Base-by-base conservation (phyloP, 2,797 vertebrate species). In the Chanos chanos region DNA sequence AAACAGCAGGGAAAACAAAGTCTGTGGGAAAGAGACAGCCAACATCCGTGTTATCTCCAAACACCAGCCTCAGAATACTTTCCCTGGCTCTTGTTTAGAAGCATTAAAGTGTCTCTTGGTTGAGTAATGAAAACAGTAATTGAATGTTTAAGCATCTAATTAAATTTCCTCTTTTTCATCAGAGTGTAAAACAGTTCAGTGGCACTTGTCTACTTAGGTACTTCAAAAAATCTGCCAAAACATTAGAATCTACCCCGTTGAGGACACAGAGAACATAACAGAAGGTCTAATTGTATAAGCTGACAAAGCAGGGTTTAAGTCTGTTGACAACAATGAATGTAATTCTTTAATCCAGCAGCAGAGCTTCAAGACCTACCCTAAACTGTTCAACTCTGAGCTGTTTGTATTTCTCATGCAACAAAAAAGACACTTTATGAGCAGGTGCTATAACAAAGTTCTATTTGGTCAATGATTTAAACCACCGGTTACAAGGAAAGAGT, bases 111-210 rank as follows among this genome's bases (percentile, higher is more conserved):
- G 70, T 54, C 77, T 76, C 73, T 79, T 66, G 68, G 70, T 85
- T 77, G 78, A 81, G 80, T 83, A 85, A 86, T 85, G 81, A 81
- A 75, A 81, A 76, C 33, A 49, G 68, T 82, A 81, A 86, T 83
- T 86, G 82, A 86, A 83, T 86, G 85, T 86, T 80, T 83, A 81
- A 85, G 79, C 75, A 71, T 79, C 70, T 80, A 84, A 88, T 87
- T 85, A 82, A 79, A 83, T 77, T 61, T 40, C 60, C 60, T 65
- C n/a, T 80, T 85, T 74, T 79, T 75, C 58, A 76, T 69, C 43
- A 18, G 62, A 67, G 73, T 40, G 47, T 48, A 0, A 13, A 37
- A 64, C 63, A 72, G 75, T 73, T 73, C 59, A 51, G 77, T 73
- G 69, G 61, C 72, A 71, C 77, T 82, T 50, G 30, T 57, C 52